These are phyloP conservation scores for Eublepharis macularius DNA, from an alignment of 2,113 vertebrate species.

Conservation along the genomic window DNA sequence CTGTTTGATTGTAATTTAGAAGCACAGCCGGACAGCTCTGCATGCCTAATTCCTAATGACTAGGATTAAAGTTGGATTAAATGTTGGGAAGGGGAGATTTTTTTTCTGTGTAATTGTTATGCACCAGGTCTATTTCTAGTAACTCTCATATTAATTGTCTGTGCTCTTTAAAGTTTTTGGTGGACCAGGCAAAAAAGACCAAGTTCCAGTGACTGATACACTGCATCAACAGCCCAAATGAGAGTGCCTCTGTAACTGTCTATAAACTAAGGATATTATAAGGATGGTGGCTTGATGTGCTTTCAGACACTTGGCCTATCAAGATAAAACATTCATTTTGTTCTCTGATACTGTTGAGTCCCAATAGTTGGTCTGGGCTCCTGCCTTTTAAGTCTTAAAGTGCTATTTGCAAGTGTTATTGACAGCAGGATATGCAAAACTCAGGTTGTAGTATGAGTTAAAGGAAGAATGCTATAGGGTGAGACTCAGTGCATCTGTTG, in stretches of 20 bases:
- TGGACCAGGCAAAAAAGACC: slow-evolving; percentile 75
- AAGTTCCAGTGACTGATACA: slow-evolving; percentile 61
- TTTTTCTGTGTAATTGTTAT: slow-evolving; percentile 90
- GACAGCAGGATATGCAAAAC: not conserved
- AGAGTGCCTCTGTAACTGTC: slow-evolving; percentile 65
- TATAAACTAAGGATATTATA: not conserved
- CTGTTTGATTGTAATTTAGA: slow-evolving; percentile 99
- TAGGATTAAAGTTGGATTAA: slow-evolving; percentile 99
- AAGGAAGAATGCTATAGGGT: not conserved
- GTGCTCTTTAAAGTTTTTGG: slow-evolving; percentile 81
- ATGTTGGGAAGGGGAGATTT: slow-evolving; percentile 94
- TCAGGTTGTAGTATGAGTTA: not conserved
- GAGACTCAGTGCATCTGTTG: not conserved
- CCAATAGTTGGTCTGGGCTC: not conserved
- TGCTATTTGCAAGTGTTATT: not conserved
- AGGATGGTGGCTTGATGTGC: slow-evolving; percentile 28
- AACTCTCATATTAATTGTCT: slow-evolving; percentile 92
- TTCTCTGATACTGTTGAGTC: slow-evolving; percentile 8
- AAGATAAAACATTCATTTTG: slow-evolving; percentile 21
- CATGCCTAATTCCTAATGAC: slow-evolving; percentile 99
- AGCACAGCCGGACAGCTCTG: slow-evolving; percentile 99
- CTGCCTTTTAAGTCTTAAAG: not conserved
- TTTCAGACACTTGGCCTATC: not conserved
- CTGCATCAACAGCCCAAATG: slow-evolving; percentile 53
- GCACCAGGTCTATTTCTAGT: slow-evolving; percentile 94